Conservation (phyloP, 2,888 invertebrate genomes). For the Dugesia japonica region DNA sequence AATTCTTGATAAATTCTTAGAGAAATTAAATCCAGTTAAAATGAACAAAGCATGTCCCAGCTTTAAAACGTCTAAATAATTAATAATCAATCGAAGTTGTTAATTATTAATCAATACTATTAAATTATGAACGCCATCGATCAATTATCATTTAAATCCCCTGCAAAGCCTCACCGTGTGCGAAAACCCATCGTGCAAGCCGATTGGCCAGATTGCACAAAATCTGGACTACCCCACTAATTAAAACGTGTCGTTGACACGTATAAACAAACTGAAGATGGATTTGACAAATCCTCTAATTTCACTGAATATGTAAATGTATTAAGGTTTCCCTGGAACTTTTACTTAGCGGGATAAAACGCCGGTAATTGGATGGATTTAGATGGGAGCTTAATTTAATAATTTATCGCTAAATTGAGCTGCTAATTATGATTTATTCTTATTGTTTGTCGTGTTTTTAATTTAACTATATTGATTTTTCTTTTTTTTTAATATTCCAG, state of each 20-base stretch:
- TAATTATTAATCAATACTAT: conserved; percentile 7
- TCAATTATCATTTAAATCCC: conserved; percentile 16
- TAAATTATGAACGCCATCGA: conserved; percentile 20
- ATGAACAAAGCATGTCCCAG: no score
- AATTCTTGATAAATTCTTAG: no score
- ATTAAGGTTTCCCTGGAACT: background rate
- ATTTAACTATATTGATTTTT: conserved; percentile 11
- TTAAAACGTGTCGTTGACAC: conserved; percentile 8
- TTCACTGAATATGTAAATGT: conserved; percentile 15
- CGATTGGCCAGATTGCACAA: conserved; percentile 20
- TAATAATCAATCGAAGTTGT: background rate
- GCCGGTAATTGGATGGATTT: conserved; percentile 20
- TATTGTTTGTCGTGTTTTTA: conserved; percentile 2
- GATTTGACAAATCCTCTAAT: conserved; percentile 20
- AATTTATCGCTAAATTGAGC: conserved; percentile 20
- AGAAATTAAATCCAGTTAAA: no score
- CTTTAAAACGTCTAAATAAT: background rate
- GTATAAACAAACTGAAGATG: conserved; percentile 5
- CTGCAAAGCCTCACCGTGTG: background rate
- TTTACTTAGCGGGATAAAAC: background rate
- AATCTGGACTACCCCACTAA: conserved; percentile 14
- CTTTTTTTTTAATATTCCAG: background rate
- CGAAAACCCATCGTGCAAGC: background rate
- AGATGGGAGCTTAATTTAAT: conserved; percentile 16
- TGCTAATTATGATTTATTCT: conserved; percentile 20